A percentile compares a stretch with the other conserved stretches of the same genome.
These are phyloP conservation scores for Terebella lapidaria DNA, from an alignment of 2,888 invertebrate genomes.

Conservation along the genomic window DNA sequence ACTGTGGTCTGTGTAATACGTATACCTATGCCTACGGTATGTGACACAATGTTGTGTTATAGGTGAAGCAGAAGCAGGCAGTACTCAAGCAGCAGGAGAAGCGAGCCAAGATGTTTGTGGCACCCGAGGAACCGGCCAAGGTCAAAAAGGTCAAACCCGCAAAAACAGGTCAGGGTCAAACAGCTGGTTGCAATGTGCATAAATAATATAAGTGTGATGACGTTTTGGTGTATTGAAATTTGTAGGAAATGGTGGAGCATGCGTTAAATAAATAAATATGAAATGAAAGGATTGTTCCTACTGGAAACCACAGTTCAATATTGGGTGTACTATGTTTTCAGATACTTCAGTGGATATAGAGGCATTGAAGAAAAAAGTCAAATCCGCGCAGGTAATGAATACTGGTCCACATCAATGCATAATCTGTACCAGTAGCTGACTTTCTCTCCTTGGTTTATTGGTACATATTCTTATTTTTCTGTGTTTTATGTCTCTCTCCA, in stretches of 20 bases:
- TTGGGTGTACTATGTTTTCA: background rate
- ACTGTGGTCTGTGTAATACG: no score
- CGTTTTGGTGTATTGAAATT: background rate
- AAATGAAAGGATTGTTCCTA: no score
- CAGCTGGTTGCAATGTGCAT: no score
- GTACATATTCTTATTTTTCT: no score
- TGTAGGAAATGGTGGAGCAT: background rate
- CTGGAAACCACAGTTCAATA: background rate
- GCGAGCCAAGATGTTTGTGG: background rate
- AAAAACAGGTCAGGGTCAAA: background rate
- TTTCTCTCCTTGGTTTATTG: no score
- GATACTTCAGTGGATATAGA: background rate
- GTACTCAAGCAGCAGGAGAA: background rate
- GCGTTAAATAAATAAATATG: no score
- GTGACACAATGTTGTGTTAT: no score
- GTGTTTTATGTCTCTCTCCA: no score
- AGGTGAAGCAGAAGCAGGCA: background rate
- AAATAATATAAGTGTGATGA: no score
- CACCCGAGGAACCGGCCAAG: background rate
- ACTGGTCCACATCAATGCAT: no score
- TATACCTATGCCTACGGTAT: no score
- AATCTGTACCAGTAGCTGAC: no score
- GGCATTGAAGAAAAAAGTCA: conserved; percentile 1
- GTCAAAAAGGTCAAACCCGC: background rate
- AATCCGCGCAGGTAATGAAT: background rate